Evolutionary conservation across 2,797 vertebrate species (phyloP).

Genomic region (Fistularia tabacaria): DNA sequence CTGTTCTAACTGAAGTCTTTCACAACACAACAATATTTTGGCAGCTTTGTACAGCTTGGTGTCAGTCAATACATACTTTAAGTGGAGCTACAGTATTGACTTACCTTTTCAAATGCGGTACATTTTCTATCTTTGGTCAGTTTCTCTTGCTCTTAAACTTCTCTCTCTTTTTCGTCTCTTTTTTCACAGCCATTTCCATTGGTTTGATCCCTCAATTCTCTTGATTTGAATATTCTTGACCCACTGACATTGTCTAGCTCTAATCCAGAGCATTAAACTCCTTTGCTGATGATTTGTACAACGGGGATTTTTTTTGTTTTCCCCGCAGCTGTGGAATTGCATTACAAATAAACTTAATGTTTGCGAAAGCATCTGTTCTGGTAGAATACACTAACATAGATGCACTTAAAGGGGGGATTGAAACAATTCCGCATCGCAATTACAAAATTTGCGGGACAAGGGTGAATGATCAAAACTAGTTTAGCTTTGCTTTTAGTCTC

Average conservation of each 20-base stretch:
- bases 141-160: neutral
- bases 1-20: too few relatives aligned
- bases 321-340: constrained; percentile 38
- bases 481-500: constrained; percentile 1
- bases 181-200: constrained; percentile 35
- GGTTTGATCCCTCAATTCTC: constrained; percentile 38
- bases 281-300: constrained; percentile 38
- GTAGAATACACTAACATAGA: constrained; percentile 14
- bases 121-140: constrained; percentile 26
- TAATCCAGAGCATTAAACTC: constrained; percentile 41
- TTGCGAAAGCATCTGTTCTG: constrained; percentile 27
- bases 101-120: too few relatives aligned
- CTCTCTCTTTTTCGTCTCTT: neutral
- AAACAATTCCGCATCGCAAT: neutral
- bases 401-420: constrained; percentile 9
- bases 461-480: neutral
- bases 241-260: constrained; percentile 19
- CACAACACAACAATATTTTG: too few relatives aligned
- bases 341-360: constrained; percentile 32
- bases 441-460: constrained; percentile 4
- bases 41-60: too few relatives aligned
- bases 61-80: too few relatives aligned
- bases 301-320: constrained; percentile 22
- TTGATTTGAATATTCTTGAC: constrained; percentile 20
- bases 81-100: too few relatives aligned